A percentile compares a stretch with the other conserved stretches of the same genome.
Conservation (phyloP, 2,113 vertebrate genomes). For the Siphamia tubifer region DNA sequence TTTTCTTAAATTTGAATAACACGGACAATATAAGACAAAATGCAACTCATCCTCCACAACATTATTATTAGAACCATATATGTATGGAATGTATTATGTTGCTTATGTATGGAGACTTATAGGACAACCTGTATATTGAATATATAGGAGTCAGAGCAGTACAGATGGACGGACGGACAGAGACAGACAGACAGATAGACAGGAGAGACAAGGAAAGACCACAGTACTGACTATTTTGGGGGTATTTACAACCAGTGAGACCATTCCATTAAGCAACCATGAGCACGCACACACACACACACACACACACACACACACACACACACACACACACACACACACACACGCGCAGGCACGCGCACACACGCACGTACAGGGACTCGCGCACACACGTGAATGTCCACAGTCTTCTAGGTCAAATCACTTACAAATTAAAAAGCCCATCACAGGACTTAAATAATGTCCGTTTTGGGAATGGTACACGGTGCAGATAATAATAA, state of each 20-base stretch:
- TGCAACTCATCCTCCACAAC: too few relatives aligned
- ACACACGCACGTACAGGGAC: not conserved
- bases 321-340: not conserved
- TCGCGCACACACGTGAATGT: too few relatives aligned
- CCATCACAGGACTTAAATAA: slow-evolving; percentile 50
- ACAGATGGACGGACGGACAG: too few relatives aligned
- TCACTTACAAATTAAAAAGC: slow-evolving; percentile 67
- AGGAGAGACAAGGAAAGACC: slow-evolving; percentile 13
- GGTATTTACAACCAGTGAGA: slow-evolving; percentile 28
- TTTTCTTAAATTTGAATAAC: too few relatives aligned
- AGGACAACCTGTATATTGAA: too few relatives aligned
- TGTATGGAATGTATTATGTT: too few relatives aligned
- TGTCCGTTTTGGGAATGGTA: slow-evolving; percentile 45
- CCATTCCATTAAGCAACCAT: slow-evolving; percentile 8
- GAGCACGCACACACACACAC: not conserved
- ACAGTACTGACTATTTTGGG: slow-evolving; percentile 12
- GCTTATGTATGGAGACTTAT: too few relatives aligned
- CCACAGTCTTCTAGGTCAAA: slow-evolving; percentile 37
- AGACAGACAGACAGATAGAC: not conserved
- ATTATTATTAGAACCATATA: too few relatives aligned
- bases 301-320: not conserved
- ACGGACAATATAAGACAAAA: too few relatives aligned
- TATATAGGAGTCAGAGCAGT: too few relatives aligned
- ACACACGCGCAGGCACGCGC: not conserved
- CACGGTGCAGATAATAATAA: slow-evolving; percentile 61